Percentiles rank a stretch among this genome's conserved stretches.
Conservation (phyloP, 2,113 vertebrate species). For the Silurus meridionalis region DNA sequence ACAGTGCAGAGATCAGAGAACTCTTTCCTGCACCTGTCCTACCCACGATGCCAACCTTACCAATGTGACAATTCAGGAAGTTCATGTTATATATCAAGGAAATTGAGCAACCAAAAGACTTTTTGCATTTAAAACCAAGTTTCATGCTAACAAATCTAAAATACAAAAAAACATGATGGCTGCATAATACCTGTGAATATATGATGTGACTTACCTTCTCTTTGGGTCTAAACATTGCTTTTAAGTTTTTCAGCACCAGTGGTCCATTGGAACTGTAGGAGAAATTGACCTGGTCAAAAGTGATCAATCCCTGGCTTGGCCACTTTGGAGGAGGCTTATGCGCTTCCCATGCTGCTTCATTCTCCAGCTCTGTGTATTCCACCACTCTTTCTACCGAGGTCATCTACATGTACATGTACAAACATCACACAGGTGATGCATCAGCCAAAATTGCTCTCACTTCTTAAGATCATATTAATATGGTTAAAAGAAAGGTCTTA, state of each 20-base stretch:
- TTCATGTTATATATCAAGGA: conserved; percentile 2
- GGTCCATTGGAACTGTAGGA: conserved; percentile 82
- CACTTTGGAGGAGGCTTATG: conserved; percentile 79
- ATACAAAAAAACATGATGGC: not conserved
- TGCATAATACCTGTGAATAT: not conserved
- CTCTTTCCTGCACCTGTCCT: conserved; percentile 94
- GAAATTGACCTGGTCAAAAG: conserved; percentile 90
- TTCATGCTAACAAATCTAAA: not conserved
- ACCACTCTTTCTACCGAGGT: conserved; percentile 92
- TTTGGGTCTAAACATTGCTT: conserved; percentile 79
- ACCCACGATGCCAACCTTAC: conserved; percentile 90
- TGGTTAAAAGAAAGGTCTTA: conserved; percentile 60
- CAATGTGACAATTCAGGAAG: not conserved
- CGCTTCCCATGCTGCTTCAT: conserved; percentile 89
- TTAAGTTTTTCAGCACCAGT: conserved; percentile 85
- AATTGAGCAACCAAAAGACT: not conserved
- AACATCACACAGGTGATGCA: not conserved
- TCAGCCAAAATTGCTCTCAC: not conserved
- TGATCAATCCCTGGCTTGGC: conserved; percentile 83
- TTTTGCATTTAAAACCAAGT: not conserved
- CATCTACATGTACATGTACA: conserved; percentile 76
- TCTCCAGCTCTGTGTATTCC: conserved; percentile 91
- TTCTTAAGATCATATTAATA: not conserved
- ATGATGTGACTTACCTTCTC: conserved; percentile 79
- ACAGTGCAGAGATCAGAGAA: conserved; percentile 90